Conservation (phyloP, 2,113 vertebrate genomes). For the Misgurnus anguillicaudatus region DNA sequence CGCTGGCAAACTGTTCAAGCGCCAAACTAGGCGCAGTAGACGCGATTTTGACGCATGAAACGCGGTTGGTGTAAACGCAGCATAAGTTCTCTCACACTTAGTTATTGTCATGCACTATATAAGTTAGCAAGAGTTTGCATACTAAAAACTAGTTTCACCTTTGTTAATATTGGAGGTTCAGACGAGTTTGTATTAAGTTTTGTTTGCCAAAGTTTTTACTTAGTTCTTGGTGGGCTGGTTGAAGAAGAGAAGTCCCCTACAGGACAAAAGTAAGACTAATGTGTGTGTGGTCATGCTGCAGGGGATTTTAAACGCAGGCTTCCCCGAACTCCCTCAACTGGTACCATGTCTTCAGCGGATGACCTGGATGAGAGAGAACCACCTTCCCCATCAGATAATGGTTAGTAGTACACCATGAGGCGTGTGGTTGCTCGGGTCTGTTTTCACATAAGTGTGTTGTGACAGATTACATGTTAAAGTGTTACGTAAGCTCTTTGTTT, state of each 20-base stretch:
- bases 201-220: background rate
- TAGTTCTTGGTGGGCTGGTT: constrained; percentile 2
- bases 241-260: constrained; percentile 27
- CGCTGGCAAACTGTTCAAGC: no score
- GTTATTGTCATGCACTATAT: no score
- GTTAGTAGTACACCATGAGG: constrained; percentile 62
- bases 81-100: no score
- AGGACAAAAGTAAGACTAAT: background rate
- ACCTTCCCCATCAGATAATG: constrained; percentile 89
- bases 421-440: constrained; percentile 11
- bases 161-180: background rate
- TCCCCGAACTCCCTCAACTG: constrained; percentile 93
- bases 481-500: constrained; percentile 12
- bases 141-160: no score
- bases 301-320: constrained; percentile 93
- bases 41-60: no score
- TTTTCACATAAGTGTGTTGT: constrained; percentile 2
- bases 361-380: constrained; percentile 96
- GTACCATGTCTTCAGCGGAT: constrained; percentile 97
- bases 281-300: constrained; percentile 61
- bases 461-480: background rate
- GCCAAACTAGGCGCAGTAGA: no score
- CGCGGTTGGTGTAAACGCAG: no score
- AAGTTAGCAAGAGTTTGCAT: no score
- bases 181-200: background rate